Evolutionary conservation across 2,797 vertebrate species (phyloP), one percentile per base, ranked within the genome.

Genomic region (Acanthurus tractus): DNA sequence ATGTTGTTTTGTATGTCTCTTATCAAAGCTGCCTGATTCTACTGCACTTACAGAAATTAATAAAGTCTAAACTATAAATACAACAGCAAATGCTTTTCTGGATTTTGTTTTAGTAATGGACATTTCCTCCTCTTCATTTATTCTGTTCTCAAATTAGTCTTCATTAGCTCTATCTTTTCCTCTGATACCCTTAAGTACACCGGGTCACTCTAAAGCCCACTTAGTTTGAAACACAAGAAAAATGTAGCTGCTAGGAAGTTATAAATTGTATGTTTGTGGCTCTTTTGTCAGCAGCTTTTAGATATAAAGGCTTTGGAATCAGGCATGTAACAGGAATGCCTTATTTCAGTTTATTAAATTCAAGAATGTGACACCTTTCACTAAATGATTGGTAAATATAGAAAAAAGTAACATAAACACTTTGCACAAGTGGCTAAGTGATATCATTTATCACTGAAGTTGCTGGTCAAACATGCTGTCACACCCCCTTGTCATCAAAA

Each of bases 21-120:
- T 6, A 34, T 34, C 29, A 34, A 34, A 34, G 29, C 6, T 34
- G 29, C 6, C 50, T 69, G 46, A 76, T 71, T 14, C 59, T 58
- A 11, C 59, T 57, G 73, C 58, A 75, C 64, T 44, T 50, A 79
- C 45, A 65, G 46, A 79, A 73, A 58, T 63, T 52, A 74, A 79
- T 76, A 53, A 58, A 63, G 22, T 83, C 10, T 58, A 52, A 82
- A 79, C 15, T 67, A 15, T 56, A 85, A 76, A 54, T 36, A 64
- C 56, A 71, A 36, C 70, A 73, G 50, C 23, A 75, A 29, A 70
- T 78, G 61, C n/a, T n/a, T n/a, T n/a, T n/a, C n/a, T 76, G 63
- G 48, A n/a, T 58, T 85, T 42, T 70, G 45, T 34, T 61, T 85
- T 70, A 59, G 53, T 46, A 70, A 57, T 18, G 8, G 50, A 68